Percentiles rank a stretch among this genome's conserved stretches.
These are phyloP conservation scores for Cephus pulcher DNA, from an alignment of 2,888 invertebrate species.

Conservation along the genomic window DNA sequence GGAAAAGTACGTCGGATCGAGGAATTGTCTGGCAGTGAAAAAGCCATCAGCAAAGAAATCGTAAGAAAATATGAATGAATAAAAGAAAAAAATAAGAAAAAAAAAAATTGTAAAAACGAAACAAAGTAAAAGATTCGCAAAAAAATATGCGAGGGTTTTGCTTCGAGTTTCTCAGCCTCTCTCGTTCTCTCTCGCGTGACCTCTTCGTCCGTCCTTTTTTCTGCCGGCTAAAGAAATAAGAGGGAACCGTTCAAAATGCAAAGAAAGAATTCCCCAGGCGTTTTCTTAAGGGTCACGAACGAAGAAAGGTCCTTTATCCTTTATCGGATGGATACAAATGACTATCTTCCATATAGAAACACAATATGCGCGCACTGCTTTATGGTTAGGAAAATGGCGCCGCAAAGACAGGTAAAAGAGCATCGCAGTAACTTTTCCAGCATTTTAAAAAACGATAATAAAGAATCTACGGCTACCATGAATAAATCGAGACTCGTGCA, in stretches of 20 bases:
- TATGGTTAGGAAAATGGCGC: background rate
- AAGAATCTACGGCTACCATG: background rate
- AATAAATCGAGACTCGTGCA: background rate
- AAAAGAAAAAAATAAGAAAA: constrained; percentile 2
- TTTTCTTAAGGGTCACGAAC: constrained; percentile 2
- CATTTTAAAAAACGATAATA: background rate
- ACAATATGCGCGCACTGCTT: background rate
- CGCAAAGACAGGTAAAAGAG: background rate
- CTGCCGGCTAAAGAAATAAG: background rate
- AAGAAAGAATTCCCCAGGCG: constrained; percentile 4
- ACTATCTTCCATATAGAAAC: background rate
- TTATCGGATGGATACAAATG: background rate
- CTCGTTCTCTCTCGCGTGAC: constrained; percentile 8
- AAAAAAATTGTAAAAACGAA: background rate
- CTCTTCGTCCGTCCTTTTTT: background rate
- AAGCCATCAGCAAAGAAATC: background rate
- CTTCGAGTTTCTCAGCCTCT: background rate
- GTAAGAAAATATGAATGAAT: background rate
- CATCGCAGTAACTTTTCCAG: background rate
- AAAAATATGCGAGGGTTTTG: constrained; percentile 4
- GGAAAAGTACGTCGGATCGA: background rate
- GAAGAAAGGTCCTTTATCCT: constrained; percentile 12
- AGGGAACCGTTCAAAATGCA: constrained; percentile 6
- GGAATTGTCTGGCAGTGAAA: background rate
- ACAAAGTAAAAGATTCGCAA: background rate